Conservation (phyloP, 2,113 vertebrate genomes). For the Limanda limanda region DNA sequence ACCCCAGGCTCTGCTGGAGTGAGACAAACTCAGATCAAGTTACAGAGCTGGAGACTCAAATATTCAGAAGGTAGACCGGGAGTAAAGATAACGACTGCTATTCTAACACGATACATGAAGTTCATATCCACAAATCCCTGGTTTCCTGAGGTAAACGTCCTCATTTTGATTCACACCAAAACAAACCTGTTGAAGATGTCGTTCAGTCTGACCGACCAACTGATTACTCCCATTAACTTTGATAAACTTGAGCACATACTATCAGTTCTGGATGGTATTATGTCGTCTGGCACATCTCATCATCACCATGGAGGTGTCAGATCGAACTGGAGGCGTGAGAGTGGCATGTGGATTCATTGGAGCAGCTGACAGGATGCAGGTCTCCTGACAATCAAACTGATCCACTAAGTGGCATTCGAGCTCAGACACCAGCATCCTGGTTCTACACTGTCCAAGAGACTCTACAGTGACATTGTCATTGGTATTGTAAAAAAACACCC, state of each 20-base stretch:
- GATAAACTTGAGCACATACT: constrained; percentile 24
- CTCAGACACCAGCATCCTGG: background rate
- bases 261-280: constrained; percentile 7
- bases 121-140: background rate
- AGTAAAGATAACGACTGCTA: background rate
- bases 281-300: constrained; percentile 47
- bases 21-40: constrained; percentile 58
- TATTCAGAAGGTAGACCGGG: background rate
- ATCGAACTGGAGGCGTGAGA: constrained; percentile 39
- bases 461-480: too few species aligned
- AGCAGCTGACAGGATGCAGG: constrained; percentile 49
- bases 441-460: too few species aligned
- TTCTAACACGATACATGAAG: background rate
- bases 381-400: constrained; percentile 38
- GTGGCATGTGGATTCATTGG: constrained; percentile 1
- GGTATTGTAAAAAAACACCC: too few species aligned
- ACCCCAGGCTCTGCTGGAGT: constrained; percentile 38
- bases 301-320: constrained; percentile 46
- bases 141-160: background rate
- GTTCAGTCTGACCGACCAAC: constrained; percentile 11
- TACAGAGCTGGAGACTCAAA: constrained; percentile 35
- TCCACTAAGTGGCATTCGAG: constrained; percentile 33
- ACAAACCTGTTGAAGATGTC: constrained; percentile 7
- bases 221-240: constrained; percentile 12
- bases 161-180: background rate